These are phyloP conservation scores for Temnothorax longispinosus DNA, from an alignment of 1,140 invertebrate species.

Conservation along the genomic window DNA sequence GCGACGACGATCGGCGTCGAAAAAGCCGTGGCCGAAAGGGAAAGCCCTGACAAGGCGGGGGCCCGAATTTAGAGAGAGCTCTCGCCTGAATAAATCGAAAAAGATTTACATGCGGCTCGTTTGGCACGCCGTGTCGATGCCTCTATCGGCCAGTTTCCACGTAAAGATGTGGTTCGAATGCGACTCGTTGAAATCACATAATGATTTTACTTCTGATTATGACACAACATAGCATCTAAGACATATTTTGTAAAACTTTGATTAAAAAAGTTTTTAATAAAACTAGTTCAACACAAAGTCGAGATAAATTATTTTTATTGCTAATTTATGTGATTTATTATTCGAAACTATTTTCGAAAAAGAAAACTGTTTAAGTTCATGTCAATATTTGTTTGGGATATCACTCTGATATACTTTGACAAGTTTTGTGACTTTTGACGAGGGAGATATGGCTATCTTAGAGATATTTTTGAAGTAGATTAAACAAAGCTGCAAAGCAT, in stretches of 20 bases:
- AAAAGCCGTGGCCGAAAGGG: conserved; percentile 18
- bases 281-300: neutral
- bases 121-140: conserved; percentile 36
- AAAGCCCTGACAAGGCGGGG: neutral
- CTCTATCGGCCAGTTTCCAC: conserved; percentile 21
- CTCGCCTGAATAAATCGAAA: conserved; percentile 59
- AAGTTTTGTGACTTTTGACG: conserved; percentile 53
- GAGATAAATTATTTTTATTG: neutral
- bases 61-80: conserved; percentile 9
- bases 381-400: conserved; percentile 27
- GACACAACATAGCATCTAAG: neutral
- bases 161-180: neutral
- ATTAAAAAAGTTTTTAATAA: too few species aligned
- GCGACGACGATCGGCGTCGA: conserved; percentile 27
- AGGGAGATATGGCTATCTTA: conserved; percentile 61
- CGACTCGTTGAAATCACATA: neutral
- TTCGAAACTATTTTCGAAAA: neutral
- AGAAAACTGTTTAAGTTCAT: neutral
- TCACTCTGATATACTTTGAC: conserved; percentile 30
- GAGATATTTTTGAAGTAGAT: conserved; percentile 56
- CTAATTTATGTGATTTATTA: neutral
- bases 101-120: conserved; percentile 54
- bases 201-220: neutral
- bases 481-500: conserved; percentile 58
- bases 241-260: too few species aligned